These are phyloP conservation scores for Ridgeia piscesae DNA, from an alignment of 1,140 invertebrate genomes.

Conservation along the genomic window DNA sequence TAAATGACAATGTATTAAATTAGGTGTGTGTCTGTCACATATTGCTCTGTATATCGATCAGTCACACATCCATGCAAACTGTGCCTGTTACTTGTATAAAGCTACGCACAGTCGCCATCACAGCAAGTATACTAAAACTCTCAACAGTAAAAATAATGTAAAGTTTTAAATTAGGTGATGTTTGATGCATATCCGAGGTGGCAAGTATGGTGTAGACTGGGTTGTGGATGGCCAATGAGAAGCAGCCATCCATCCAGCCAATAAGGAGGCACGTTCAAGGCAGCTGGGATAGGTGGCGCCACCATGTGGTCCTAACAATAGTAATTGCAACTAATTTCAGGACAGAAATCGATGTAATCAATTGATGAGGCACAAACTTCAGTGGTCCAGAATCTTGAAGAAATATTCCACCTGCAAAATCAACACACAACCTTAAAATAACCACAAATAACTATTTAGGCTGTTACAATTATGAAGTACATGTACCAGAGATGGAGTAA, in stretches of 20 bases:
- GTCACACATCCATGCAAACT: too few species aligned
- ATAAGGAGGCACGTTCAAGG: neutral
- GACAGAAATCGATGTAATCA: neutral
- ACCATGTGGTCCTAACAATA: neutral
- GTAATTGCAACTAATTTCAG: neutral
- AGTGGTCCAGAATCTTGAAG: constrained; percentile 51
- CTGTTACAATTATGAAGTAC: neutral
- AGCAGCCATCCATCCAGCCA: neutral
- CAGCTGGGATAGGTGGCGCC: neutral
- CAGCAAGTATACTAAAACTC: neutral
- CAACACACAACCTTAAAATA: constrained; percentile 19
- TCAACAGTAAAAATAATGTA: neutral
- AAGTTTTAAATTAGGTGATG: neutral
- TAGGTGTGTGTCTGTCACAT: neutral
- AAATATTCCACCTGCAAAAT: constrained; percentile 55
- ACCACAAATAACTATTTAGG: constrained; percentile 10
- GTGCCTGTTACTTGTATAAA: too few species aligned
- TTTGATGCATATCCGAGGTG: neutral
- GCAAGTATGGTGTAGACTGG: neutral
- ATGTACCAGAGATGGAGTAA: too few species aligned
- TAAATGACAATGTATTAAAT: neutral
- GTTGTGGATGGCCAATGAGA: neutral
- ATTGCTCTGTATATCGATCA: too few species aligned
- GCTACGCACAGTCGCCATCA: neutral
- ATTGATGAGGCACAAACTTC: neutral